Conservation (phyloP, 2,888 invertebrate species). For the Drosophila longiperda region DNA sequence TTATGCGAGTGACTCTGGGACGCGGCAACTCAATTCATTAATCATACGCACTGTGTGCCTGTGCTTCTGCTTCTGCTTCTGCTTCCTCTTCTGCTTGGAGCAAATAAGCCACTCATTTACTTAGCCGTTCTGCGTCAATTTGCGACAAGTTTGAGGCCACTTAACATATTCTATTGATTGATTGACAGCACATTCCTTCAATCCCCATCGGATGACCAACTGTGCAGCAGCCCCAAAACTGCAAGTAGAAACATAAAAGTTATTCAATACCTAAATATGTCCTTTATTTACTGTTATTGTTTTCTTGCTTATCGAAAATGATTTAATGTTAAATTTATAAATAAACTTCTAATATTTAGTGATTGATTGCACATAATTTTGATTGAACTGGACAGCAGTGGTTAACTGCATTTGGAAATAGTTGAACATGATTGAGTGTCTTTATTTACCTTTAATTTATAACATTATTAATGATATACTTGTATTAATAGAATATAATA, state of each 20-base stretch:
- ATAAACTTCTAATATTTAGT: neutral
- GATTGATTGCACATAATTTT: neutral
- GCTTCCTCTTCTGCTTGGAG: no score
- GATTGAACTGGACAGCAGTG: neutral
- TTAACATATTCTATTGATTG: conserved; percentile 17
- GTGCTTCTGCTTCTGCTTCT: neutral
- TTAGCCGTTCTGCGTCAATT: conserved; percentile 10
- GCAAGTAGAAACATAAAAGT: neutral
- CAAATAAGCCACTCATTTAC: conserved; percentile 18
- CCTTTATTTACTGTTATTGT: neutral
- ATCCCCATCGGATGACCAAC: neutral
- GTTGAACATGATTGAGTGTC: no score
- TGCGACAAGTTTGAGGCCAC: conserved; percentile 8
- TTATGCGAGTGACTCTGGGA: neutral
- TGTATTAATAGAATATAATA: no score
- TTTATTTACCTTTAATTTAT: neutral
- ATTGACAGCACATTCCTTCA: neutral
- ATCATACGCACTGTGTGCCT: conserved; percentile 42
- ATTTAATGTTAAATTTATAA: neutral
- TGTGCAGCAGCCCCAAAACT: neutral
- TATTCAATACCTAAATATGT: neutral
- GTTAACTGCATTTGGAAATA: neutral
- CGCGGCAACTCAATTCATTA: conserved; percentile 50
- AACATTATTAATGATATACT: neutral
- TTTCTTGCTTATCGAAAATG: neutral